Evolutionary conservation across 1,140 invertebrate species (phyloP).

Genomic region (Trachymyrmex septentrionalis): DNA sequence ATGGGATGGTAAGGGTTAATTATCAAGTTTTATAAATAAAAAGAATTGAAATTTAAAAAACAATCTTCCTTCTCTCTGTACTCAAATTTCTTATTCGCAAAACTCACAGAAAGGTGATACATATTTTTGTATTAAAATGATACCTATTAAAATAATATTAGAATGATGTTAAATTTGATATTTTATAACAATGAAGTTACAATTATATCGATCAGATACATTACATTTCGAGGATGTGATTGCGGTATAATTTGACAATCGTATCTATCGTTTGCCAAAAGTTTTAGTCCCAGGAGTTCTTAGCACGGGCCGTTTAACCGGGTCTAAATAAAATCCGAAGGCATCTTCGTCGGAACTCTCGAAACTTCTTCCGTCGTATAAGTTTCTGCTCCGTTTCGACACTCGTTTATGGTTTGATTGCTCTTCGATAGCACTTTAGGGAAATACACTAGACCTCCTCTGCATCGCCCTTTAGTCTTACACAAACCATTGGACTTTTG

Average conservation of each 20-base stretch:
- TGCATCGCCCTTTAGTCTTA: constrained; percentile 64
- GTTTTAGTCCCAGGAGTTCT: constrained; percentile 56
- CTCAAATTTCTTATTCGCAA: constrained; percentile 2
- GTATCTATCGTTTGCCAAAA: constrained; percentile 36
- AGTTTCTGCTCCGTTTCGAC: constrained; percentile 72
- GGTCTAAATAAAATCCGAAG: constrained; percentile 72
- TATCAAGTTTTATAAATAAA: neutral
- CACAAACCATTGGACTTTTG: constrained; percentile 73
- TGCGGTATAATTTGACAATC: neutral
- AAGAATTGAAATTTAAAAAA: neutral
- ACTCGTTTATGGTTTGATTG: constrained; percentile 85
- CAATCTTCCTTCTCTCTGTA: neutral
- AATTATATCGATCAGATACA: neutral
- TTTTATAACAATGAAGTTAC: neutral
- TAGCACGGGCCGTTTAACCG: constrained; percentile 42
- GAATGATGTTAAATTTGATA: neutral
- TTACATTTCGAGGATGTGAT: neutral
- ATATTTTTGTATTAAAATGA: constrained; percentile 2
- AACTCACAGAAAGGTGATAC: neutral
- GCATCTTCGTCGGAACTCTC: constrained; percentile 32
- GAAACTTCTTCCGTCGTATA: constrained; percentile 73
- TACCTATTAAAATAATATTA: neutral
- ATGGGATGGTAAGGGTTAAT: neutral
- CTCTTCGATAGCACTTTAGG: constrained; percentile 86
- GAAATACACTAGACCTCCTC: constrained; percentile 80